Evolutionary conservation across 2,797 vertebrate species (phyloP), one percentile per base, ranked within the genome.

Genomic region (Gymnothorax javanicus): DNA sequence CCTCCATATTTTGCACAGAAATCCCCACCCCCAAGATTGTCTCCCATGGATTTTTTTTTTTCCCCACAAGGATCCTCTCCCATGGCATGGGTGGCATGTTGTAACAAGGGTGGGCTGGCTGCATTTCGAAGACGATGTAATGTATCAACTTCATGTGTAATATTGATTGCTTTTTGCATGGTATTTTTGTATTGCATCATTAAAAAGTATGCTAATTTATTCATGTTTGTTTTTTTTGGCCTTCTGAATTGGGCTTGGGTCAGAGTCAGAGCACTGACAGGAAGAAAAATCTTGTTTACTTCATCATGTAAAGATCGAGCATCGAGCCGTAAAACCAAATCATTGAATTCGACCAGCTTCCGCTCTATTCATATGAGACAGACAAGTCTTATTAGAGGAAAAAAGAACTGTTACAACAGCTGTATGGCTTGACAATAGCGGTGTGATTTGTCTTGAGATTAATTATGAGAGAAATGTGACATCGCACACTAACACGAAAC

Each of bases 391-490:
- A 54, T 52, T 79, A 20, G 17, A 43, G 11, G 5, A 50, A 33
- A 43, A 27, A 43, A 15, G 11, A 4, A 13, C 75, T 7, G 75
- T 50, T 79, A 43, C 75, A 52, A 50, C 23, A 79, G 43, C 43
- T 79, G 75, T 54, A 7, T 20, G 43, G 15, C 12, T 17, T 15
- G 12, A 64, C 71, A 75, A 12, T 54, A 54, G 43, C 75, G 6
- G 13, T 50, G 75, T 50, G 75, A 77, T 77, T 77, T 20, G 75
- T 77, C 75, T 52, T 77, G 43, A 77, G 75, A 77, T 77, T 77
- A 77, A 77, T 75, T 33, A 77, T 4, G 15, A 52, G 33, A 50
- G 4, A 81, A 54, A 77, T 43, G 27, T n/a, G 50, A 20, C 77
- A 56, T 81, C 11, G 2, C 25, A 56, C 8, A 17, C 77, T 81